phyloP scores from a whole-genome alignment of 2,113 vertebrate genomes.

The Rhinoderma darwinii region DNA sequence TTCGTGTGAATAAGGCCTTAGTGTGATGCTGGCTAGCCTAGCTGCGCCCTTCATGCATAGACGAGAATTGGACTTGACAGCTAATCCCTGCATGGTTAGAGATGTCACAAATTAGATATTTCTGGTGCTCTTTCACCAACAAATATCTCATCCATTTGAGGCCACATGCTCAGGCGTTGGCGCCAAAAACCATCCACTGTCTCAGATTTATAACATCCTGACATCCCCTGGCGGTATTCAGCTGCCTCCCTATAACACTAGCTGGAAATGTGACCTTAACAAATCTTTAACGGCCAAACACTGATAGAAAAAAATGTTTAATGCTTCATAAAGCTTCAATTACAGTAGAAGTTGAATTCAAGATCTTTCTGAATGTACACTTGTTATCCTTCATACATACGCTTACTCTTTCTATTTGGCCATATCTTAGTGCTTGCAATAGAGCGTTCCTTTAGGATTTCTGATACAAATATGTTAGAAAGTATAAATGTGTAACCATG shows the following conservation, averaged over 20 bases:
- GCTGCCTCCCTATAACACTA: background rate
- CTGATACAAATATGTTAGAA: background rate
- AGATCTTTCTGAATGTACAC: background rate
- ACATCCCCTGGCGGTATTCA: slow-evolving; percentile 13
- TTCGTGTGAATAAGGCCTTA: too few species aligned
- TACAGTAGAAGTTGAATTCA: background rate
- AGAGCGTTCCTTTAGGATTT: background rate
- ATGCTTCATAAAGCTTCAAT: slow-evolving; percentile 25
- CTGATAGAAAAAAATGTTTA: slow-evolving; percentile 28
- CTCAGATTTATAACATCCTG: slow-evolving; percentile 16
- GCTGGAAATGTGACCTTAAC: slow-evolving; percentile 19
- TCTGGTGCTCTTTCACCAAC: slow-evolving; percentile 17
- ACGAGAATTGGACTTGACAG: background rate
- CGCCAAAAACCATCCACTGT: background rate
- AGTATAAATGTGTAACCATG: background rate
- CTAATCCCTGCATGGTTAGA: background rate
- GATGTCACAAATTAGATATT: slow-evolving; percentile 13
- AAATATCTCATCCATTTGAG: slow-evolving; percentile 3
- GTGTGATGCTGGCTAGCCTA: background rate
- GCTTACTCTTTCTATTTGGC: too few species aligned
- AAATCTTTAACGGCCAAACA: slow-evolving; percentile 6
- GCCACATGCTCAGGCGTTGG: slow-evolving; percentile 13
- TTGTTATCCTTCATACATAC: background rate
- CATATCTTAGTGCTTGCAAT: background rate
- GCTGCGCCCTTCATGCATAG: background rate